Conservation (phyloP, 1,140 invertebrate genomes). For the Elysia chlorotica region DNA sequence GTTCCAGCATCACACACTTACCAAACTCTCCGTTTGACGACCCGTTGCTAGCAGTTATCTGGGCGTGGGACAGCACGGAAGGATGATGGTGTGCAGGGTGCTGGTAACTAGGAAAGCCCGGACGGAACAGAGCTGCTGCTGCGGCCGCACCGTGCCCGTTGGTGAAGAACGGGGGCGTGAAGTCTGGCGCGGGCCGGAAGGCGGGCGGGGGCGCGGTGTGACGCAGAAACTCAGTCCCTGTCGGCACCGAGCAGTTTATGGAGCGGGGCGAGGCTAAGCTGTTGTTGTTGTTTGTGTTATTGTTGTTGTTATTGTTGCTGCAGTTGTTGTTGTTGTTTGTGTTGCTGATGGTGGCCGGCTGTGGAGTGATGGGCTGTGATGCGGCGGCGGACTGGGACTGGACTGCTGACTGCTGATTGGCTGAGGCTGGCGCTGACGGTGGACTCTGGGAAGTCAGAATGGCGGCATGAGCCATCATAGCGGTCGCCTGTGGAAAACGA, state of each 20-base stretch:
- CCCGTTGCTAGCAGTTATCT: slow-evolving; percentile 37
- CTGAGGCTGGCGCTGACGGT: no score
- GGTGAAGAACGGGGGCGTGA: slow-evolving; percentile 56
- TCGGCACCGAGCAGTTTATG: slow-evolving; percentile 42
- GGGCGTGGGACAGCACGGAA: slow-evolving; percentile 41
- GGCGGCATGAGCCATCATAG: no score
- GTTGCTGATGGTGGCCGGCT: no score
- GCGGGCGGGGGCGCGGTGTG: slow-evolving; percentile 48
- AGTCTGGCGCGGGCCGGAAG: slow-evolving; percentile 47
- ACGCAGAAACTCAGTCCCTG: slow-evolving; percentile 49
- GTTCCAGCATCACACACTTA: no score
- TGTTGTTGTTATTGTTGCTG: no score
- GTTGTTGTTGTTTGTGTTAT: no score
- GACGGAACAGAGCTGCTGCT: slow-evolving; percentile 52
- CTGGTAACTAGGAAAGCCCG: slow-evolving; percentile 45
- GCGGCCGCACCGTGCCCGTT: slow-evolving; percentile 59
- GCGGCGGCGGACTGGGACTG: no score
- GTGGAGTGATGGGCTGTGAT: no score
- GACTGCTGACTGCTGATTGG: no score
- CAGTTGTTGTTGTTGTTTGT: no score
- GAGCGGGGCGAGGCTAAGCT: slow-evolving; percentile 31
- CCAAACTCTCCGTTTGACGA: slow-evolving; percentile 56
- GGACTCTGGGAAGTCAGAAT: no score
- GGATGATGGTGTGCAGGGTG: slow-evolving; percentile 57
- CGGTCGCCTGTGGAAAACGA: no score